Evolutionary conservation across 2,888 invertebrate genomes (phyloP).

Genomic region (Platycheirus rosarum): DNA sequence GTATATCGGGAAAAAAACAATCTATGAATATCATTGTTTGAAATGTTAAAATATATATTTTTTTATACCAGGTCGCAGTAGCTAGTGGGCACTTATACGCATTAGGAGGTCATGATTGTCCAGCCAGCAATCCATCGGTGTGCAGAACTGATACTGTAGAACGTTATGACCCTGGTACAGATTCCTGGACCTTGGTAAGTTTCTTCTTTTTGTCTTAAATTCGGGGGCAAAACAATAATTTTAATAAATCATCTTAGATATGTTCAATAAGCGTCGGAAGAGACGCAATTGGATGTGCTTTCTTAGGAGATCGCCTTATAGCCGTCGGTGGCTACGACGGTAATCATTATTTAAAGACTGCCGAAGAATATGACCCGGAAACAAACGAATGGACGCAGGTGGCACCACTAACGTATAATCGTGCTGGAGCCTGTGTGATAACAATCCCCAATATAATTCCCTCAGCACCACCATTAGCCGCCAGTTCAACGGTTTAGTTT

Average conservation of each 20-base stretch:
- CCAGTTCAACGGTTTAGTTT: slow-evolving; percentile 82
- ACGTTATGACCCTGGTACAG: slow-evolving; percentile 90
- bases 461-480: slow-evolving; percentile 79
- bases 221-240: not conserved
- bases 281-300: slow-evolving; percentile 94
- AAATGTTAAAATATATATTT: slow-evolving; percentile 8
- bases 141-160: slow-evolving; percentile 94
- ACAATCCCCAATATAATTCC: slow-evolving; percentile 84
- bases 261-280: slow-evolving; percentile 92
- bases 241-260: slow-evolving; percentile 80
- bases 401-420: slow-evolving; percentile 90
- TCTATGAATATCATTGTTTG: no score
- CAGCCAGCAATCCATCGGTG: slow-evolving; percentile 92
- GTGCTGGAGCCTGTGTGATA: slow-evolving; percentile 95
- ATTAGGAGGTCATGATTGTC: slow-evolving; percentile 96
- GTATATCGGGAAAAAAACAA: no score
- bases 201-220: not conserved
- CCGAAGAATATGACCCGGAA: slow-evolving; percentile 94
- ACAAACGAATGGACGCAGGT: slow-evolving; percentile 91
- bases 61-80: slow-evolving; percentile 86
- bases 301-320: slow-evolving; percentile 89
- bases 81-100: slow-evolving; percentile 95
- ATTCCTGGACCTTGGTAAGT: slow-evolving; percentile 90
- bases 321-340: slow-evolving; percentile 96
- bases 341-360: slow-evolving; percentile 91